Base-by-base conservation (phyloP, 2,888 invertebrate species). In the Drosophila paranaensis region DNA sequence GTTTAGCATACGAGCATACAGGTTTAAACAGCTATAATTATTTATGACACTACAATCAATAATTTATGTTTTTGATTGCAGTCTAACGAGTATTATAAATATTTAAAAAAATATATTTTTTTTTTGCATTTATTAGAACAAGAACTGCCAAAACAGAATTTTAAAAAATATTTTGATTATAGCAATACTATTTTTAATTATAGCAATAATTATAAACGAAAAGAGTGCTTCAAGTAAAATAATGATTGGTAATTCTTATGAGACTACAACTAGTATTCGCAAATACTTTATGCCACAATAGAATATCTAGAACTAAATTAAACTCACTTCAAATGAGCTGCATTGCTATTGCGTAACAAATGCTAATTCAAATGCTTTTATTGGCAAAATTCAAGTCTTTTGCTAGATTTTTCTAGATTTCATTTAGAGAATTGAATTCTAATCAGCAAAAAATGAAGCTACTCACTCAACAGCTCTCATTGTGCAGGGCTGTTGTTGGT, bases 401-500 rank as follows among this genome's bases (percentile, higher is more conserved):
- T 33, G 37, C 4, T 25, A 25, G 51, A 53, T 37, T 37, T 37
- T 53, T 53, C 20, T 51, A 37, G 9, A 53, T 37, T 25, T 14
- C 13, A 14, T 4, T 10, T 6, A 14, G 2, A 13, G 3, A 35
- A 51, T 14, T 37, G 0, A 8, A 3, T 20, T 35, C 20, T 51
- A 35, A 37, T 37, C 25, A 25, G 5, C 13, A 25, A 1, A 2
- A 9, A 35, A 9, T 4, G 4, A 2, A 9, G 16, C 5, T n/a
- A 30, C 6, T 50, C 10, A 1, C 0, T 35, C 6, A 4, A 20
- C 33, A 8, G 13, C 13, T 35, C 33, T 4, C 33, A 33, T 11
- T 33, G 33, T 50, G 16, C 51, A 51, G 51, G 51, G 20, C 20
- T 33, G 35, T 51, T 53, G 39, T 39, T 4, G 14, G n/a, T n/a